A percentile compares a stretch with the other conserved stretches of the same genome.
These are phyloP conservation scores for Trissonchulus sp. DNA, from an alignment of 2,888 invertebrate species.

Conservation along the genomic window DNA sequence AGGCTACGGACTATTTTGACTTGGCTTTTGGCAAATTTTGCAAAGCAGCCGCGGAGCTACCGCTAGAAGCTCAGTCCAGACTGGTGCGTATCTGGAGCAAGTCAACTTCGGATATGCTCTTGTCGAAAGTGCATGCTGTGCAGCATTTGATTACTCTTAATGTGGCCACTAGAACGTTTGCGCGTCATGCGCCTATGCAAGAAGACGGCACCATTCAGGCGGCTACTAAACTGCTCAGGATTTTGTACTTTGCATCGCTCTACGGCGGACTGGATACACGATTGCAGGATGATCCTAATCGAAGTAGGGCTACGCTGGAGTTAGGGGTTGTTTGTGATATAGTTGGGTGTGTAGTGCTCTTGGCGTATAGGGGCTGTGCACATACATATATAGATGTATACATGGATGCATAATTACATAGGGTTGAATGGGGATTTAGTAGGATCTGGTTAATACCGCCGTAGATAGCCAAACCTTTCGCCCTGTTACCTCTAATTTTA, in stretches of 20 bases:
- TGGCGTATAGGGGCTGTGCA: no score
- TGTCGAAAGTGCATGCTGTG: conserved; percentile 63
- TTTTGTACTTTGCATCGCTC: conserved; percentile 76
- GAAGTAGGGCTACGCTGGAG: no score
- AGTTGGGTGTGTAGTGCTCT: no score
- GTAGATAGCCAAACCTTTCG: no score
- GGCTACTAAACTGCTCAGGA: conserved; percentile 79
- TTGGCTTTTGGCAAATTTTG: conserved; percentile 67
- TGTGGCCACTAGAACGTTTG: conserved; percentile 70
- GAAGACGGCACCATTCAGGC: conserved; percentile 76
- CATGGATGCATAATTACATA: no score
- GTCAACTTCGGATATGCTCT: conserved; percentile 32
- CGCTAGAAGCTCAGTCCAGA: conserved; percentile 63
- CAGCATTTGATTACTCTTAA: conserved; percentile 81
- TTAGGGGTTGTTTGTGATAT: no score
- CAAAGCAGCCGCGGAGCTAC: conserved; percentile 68
- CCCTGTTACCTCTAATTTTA: no score
- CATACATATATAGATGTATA: no score
- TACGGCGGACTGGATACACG: conserved; percentile 63
- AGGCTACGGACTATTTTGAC: conserved; percentile 66
- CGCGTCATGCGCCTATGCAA: conserved; percentile 68
- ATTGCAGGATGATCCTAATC: neutral
- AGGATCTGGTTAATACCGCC: no score
- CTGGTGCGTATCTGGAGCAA: neutral
- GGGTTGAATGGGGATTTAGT: no score